Conservation (phyloP, 2,797 vertebrate species). For the Hemibagrus guttatus region DNA sequence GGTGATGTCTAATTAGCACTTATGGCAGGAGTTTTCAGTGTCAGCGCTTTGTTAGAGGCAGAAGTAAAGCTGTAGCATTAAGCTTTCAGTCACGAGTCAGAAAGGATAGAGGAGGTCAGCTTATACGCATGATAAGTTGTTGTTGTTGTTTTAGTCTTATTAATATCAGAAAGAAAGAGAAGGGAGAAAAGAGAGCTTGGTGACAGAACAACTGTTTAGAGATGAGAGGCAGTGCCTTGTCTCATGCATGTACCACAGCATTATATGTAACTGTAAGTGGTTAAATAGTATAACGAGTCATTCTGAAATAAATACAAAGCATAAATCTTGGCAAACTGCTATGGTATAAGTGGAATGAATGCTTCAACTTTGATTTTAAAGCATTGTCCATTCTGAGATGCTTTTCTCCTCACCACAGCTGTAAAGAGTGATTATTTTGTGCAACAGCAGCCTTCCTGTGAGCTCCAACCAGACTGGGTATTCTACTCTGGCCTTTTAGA, state of each 20-base stretch:
- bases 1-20: background rate
- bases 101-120: background rate
- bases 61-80: background rate
- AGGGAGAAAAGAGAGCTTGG: background rate
- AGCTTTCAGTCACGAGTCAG: background rate
- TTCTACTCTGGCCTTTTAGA: background rate
- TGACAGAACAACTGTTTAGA: background rate
- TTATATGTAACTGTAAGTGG: background rate
- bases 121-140: no score
- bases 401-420: background rate
- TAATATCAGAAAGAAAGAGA: background rate
- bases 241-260: background rate
- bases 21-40: background rate
- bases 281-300: background rate
- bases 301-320: background rate
- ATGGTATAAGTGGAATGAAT: background rate
- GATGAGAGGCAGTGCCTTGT: background rate
- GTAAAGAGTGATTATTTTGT: background rate
- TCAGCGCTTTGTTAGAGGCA: background rate
- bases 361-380: background rate
- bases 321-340: background rate
- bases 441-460: background rate
- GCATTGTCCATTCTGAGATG: background rate
- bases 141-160: background rate
- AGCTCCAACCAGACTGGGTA: background rate